Evolutionary conservation across 2,797 vertebrate genomes (phyloP).

Genomic region (Pantherophis alleghaniensis): DNA sequence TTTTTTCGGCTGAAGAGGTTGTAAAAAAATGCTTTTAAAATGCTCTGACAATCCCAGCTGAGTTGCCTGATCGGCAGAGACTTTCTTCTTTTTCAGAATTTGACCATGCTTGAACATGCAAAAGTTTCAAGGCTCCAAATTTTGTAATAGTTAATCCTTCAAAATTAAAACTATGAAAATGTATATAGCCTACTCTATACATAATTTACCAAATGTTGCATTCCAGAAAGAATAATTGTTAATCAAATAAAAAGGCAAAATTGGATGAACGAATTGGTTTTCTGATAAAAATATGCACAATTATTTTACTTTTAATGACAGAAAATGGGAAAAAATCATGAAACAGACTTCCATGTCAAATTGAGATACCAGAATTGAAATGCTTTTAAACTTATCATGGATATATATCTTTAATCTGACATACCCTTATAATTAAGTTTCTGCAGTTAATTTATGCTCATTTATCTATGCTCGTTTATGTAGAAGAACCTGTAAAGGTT

Average conservation of each 20-base stretch:
- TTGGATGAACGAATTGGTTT: too few relatives aligned
- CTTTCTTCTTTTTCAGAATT: background rate
- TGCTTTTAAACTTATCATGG: background rate
- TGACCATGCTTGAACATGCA: background rate
- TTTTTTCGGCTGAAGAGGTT: too few relatives aligned
- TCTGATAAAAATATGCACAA: background rate
- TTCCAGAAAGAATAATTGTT: background rate
- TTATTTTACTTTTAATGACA: background rate
- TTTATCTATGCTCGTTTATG: background rate
- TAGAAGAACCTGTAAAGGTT: background rate
- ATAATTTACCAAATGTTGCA: background rate
- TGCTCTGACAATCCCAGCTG: too few relatives aligned
- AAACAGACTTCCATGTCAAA: background rate
- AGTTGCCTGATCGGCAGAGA: too few relatives aligned
- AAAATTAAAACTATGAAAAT: background rate
- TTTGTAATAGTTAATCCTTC: background rate
- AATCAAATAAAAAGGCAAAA: too few relatives aligned
- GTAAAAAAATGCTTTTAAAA: too few relatives aligned
- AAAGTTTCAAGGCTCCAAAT: background rate
- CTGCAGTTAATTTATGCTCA: background rate
- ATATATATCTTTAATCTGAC: background rate
- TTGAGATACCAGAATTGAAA: background rate
- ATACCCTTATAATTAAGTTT: background rate
- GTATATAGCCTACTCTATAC: background rate
- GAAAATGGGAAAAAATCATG: background rate